phyloP scores from a whole-genome alignment of 2,888 invertebrate species.

The Thereva nobilitata region DNA sequence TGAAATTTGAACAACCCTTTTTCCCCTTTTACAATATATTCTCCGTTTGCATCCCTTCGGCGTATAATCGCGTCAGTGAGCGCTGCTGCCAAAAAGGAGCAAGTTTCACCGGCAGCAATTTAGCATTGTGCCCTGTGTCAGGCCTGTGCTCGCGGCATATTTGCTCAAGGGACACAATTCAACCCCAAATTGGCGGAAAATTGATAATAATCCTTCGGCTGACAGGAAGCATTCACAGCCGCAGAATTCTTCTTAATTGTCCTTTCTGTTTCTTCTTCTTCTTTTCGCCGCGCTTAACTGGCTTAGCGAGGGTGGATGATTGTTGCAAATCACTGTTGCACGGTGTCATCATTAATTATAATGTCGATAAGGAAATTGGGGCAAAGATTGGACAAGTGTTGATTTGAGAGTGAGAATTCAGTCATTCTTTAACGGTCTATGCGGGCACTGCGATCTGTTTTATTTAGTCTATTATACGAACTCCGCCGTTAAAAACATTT shows the following conservation, averaged over 20 bases:
- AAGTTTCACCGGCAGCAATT: conserved; percentile 23
- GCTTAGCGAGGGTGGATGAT: too few species aligned
- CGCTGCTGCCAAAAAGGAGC: conserved; percentile 9
- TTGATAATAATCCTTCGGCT: conserved; percentile 44
- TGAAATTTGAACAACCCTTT: conserved; percentile 30
- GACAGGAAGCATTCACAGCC: conserved; percentile 35
- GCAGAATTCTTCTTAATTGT: conserved; percentile 28
- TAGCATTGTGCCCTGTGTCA: conserved; percentile 19
- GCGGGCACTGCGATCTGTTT: too few species aligned
- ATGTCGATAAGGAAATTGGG: too few species aligned
- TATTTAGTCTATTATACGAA: too few species aligned
- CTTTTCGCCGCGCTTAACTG: too few species aligned
- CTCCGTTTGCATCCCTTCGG: conserved; percentile 17
- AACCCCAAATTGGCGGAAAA: conserved; percentile 44
- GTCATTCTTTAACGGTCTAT: too few species aligned
- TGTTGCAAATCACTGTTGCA: too few species aligned
- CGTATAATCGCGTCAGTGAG: not conserved
- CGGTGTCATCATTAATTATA: too few species aligned
- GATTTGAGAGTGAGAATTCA: too few species aligned
- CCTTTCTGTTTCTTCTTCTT: not conserved
- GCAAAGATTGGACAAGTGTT: too few species aligned
- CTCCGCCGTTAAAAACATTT: too few species aligned
- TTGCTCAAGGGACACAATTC: conserved; percentile 39
- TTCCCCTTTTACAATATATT: not conserved
- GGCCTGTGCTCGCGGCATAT: conserved; percentile 20